These are phyloP conservation scores for Acropora yongei DNA, from an alignment of 64 coral and sea anemone genomes.

Conservation along the genomic window DNA sequence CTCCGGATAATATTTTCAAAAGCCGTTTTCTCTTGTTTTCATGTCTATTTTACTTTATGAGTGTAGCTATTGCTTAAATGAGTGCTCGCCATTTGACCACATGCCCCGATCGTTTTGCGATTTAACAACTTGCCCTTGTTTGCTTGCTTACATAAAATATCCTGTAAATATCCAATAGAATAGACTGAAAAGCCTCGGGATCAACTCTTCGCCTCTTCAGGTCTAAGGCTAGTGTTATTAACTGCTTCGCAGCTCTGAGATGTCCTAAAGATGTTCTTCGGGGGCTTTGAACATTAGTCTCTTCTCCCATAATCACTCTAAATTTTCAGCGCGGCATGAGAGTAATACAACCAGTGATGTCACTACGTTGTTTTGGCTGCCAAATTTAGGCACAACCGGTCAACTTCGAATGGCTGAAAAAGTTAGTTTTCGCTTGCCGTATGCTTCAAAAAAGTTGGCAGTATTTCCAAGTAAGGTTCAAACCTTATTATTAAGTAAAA, in stretches of 20 bases:
- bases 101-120: neutral
- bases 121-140: neutral
- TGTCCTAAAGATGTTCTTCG: slow-evolving; percentile 18
- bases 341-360: neutral
- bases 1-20: no score
- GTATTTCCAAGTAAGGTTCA: no score
- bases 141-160: slow-evolving; percentile 4
- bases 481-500: no score
- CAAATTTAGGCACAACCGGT: neutral
- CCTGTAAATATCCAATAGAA: slow-evolving; percentile 8
- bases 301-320: slow-evolving; percentile 15
- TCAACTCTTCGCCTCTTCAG: slow-evolving; percentile 8
- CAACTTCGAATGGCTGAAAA: neutral
- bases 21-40: neutral
- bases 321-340: neutral
- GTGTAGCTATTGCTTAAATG: slow-evolving; percentile 15
- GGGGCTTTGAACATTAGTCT: neutral
- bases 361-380: neutral
- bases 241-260: slow-evolving; percentile 13
- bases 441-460: neutral
- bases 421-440: neutral
- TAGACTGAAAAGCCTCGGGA: slow-evolving; percentile 7
- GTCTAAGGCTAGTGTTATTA: slow-evolving; percentile 12
- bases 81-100: neutral
- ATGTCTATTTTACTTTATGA: slow-evolving; percentile 17